A percentile compares a stretch with the other conserved stretches of the same genome.
These are phyloP conservation scores for Eilema caniola DNA, from an alignment of 2,888 invertebrate species.

Conservation along the genomic window DNA sequence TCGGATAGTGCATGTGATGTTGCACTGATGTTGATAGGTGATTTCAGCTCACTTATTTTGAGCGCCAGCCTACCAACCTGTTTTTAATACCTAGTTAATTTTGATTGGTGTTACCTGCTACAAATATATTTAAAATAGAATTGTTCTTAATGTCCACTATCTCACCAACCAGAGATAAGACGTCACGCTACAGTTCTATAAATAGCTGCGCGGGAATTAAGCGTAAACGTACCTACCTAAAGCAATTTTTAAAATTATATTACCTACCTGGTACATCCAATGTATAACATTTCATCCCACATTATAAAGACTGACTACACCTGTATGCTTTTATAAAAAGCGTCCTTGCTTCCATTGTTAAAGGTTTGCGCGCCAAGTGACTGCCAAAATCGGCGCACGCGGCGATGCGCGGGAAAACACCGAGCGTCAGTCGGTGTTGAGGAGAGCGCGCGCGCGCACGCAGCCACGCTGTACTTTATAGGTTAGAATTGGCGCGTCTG, in stretches of 20 bases:
- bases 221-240: constrained; percentile 21
- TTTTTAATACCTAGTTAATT: too few species aligned
- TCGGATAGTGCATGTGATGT: too few species aligned
- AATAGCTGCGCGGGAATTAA: constrained; percentile 51
- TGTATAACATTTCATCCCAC: constrained; percentile 65
- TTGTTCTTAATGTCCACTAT: constrained; percentile 56
- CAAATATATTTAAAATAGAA: constrained; percentile 37
- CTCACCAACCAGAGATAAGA: constrained; percentile 59
- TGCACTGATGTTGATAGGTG: too few species aligned
- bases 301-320: constrained; percentile 67
- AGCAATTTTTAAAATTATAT: constrained; percentile 21
- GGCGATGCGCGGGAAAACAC: constrained; percentile 78
- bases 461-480: constrained; percentile 69
- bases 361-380: constrained; percentile 85
- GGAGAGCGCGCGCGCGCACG: constrained; percentile 73
- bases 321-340: constrained; percentile 82
- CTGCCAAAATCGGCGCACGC: constrained; percentile 80
- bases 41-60: too few species aligned
- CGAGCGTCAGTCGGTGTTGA: constrained; percentile 69
- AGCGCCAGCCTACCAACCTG: too few species aligned
- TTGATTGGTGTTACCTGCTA: too few species aligned
- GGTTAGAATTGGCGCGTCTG: constrained; percentile 85
- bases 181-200: constrained; percentile 52
- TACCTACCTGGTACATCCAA: constrained; percentile 10
- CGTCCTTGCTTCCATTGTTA: constrained; percentile 83